phyloP scores from a whole-genome alignment of 2,113 vertebrate species.

The Glareola pratincola region DNA sequence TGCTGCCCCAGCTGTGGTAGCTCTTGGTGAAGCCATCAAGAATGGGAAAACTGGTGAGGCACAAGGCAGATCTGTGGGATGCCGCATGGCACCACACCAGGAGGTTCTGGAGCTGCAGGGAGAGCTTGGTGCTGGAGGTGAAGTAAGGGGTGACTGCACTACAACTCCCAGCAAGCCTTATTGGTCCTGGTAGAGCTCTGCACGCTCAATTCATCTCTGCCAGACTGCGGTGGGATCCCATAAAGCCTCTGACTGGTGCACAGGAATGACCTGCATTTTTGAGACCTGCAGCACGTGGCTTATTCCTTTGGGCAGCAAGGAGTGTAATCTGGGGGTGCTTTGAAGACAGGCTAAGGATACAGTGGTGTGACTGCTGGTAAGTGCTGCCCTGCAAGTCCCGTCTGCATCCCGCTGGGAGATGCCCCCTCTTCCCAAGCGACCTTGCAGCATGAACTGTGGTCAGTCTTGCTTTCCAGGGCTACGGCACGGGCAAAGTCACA shows the following conservation, averaged over 20 bases:
- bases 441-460: rapidly evolving
- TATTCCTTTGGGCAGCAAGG: not conserved
- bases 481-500: not conserved
- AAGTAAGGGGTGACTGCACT: not conserved
- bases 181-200: not conserved
- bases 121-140: not conserved
- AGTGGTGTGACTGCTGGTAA: not conserved
- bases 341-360: not conserved
- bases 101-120: not conserved
- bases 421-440: not conserved
- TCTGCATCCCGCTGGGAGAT: not conserved
- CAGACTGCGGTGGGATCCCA: not conserved
- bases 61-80: not conserved
- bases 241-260: not conserved
- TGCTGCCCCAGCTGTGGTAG: not conserved
- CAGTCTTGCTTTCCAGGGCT: not conserved
- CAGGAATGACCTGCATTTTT: not conserved
- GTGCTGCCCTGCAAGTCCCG: not conserved
- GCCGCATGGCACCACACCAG: rapidly evolving
- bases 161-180: not conserved
- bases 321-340: not conserved
- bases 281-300: not conserved
- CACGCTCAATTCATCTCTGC: not conserved
- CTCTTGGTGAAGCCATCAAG: not conserved
- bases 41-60: not conserved